A percentile compares a stretch with the other conserved stretches of the same genome.
Conservation (phyloP, 2,113 vertebrate genomes). For the Prionailurus viverrinus region DNA sequence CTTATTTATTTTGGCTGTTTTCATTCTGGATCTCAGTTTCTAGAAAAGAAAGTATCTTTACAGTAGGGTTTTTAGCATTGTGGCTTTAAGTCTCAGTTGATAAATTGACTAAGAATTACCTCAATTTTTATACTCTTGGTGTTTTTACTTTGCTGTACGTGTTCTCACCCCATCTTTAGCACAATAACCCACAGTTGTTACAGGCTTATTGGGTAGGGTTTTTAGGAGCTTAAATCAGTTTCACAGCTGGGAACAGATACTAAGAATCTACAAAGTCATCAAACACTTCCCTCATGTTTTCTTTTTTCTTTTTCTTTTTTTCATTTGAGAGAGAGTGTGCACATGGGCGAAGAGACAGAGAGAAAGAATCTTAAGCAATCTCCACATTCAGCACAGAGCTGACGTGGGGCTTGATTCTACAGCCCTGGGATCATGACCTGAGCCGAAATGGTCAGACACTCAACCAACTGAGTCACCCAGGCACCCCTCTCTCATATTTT, state of each 20-base stretch:
- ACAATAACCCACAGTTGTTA: neutral
- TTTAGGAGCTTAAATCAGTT: slow-evolving; percentile 22
- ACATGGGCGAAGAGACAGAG: too few relatives aligned
- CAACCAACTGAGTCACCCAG: too few relatives aligned
- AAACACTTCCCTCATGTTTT: slow-evolving; percentile 1
- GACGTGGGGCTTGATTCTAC: too few relatives aligned
- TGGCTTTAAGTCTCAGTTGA: slow-evolving; percentile 12
- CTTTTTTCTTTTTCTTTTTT: too few relatives aligned
- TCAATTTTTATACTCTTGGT: slow-evolving; percentile 14
- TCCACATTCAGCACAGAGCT: too few relatives aligned
- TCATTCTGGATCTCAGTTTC: slow-evolving; percentile 53
- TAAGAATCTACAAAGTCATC: slow-evolving; percentile 41
- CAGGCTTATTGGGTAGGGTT: neutral
- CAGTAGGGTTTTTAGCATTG: neutral
- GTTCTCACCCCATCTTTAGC: neutral
- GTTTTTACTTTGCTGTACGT: slow-evolving; percentile 28
- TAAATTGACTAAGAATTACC: slow-evolving; percentile 36
- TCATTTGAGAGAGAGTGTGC: too few relatives aligned
- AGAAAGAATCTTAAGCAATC: too few relatives aligned
- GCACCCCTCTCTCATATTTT: slow-evolving; percentile 2
- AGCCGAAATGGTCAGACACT: too few relatives aligned
- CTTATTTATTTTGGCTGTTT: slow-evolving; percentile 41
- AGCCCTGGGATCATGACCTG: too few relatives aligned
- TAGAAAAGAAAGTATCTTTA: slow-evolving; percentile 49
- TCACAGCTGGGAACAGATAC: slow-evolving; percentile 11